Evolutionary conservation across 2,888 invertebrate genomes (phyloP).

Genomic region (Linnaemya tessellans): DNA sequence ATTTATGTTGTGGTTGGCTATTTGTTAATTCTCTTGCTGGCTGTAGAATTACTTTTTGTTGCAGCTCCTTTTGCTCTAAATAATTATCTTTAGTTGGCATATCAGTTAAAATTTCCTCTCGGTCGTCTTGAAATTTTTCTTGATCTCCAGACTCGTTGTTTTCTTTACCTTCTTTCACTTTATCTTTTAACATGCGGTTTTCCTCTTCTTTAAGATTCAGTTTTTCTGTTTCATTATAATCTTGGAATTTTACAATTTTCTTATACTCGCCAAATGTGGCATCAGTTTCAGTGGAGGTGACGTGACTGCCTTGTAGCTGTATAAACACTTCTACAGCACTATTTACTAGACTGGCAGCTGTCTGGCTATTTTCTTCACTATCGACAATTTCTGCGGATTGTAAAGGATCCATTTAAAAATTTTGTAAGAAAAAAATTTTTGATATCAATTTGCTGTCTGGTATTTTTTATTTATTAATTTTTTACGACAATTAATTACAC

Average conservation of each 20-base stretch:
- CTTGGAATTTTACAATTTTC: constrained; percentile 51
- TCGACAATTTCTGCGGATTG: background rate
- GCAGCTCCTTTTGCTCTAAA: background rate
- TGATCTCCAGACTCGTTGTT: background rate
- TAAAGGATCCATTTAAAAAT: constrained; percentile 40
- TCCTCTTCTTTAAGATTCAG: background rate
- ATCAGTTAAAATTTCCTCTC: background rate
- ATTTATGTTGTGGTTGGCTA: background rate
- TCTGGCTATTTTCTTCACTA: background rate
- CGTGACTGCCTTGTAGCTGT: constrained; percentile 69
- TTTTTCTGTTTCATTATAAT: too few relatives aligned
- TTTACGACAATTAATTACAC: constrained; percentile 24
- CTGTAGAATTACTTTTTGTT: background rate
- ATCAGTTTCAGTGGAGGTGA: constrained; percentile 66
- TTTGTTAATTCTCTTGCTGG: background rate
- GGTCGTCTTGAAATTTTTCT: too few relatives aligned
- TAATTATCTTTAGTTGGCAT: background rate
- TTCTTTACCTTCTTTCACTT: too few relatives aligned
- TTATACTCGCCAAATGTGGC: background rate
- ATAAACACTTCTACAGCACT: background rate
- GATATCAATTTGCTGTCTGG: background rate
- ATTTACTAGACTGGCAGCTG: background rate
- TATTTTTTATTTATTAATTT: background rate
- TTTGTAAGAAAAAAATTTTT: background rate
- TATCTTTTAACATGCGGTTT: background rate